Base-by-base conservation (phyloP, 2,888 invertebrate species). In the Cheilosia variabilis region DNA sequence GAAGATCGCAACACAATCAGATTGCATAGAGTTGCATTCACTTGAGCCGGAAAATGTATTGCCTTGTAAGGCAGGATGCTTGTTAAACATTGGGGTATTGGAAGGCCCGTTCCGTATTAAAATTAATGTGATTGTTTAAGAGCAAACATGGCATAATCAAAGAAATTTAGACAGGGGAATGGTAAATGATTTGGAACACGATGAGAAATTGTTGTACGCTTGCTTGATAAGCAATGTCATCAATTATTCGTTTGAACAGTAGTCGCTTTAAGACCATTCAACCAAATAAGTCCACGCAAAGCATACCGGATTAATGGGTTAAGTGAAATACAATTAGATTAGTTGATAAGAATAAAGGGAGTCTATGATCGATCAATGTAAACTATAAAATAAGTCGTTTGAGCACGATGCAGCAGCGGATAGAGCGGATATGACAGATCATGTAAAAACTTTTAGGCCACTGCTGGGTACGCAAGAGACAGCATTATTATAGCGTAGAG, bases 51-150 rank as follows among this genome's bases (percentile, higher is more conserved):
- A 52, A 17, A 50, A 66, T 53, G 22, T 63, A 73, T 63, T 13
- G 34, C 22, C n/a, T 55, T 34, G 31, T 34, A 22, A 27, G 53
- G 27, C 27, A 22, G 4, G 19, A 19, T 31, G 27, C 3, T 55
- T 31, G 27, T 41, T 58, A 7, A 9, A 17, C 31, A 31, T 47
- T 31, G 19, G 19, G 45, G 4, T 10, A 19, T 47, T 47, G 10
- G 15, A 31, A 31, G 52, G 37, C 31, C 45, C 22, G 17, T 41
- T 65, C 58, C 19, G 78, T 13, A 71, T 63, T 55, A 1, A 65
- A 58, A 65, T 65, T 58, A 79, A 79, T 72, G 63, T 31, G 55
- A 19, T 55, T 55, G 77, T 17, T 69, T 53, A 15, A 43, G 55
- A 50, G 22, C 24, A 22, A 5, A 4, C 55, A 45, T 27, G 2